phyloP scores from a whole-genome alignment of 2,888 invertebrate genomes.

The Coleophora flavipennella region DNA sequence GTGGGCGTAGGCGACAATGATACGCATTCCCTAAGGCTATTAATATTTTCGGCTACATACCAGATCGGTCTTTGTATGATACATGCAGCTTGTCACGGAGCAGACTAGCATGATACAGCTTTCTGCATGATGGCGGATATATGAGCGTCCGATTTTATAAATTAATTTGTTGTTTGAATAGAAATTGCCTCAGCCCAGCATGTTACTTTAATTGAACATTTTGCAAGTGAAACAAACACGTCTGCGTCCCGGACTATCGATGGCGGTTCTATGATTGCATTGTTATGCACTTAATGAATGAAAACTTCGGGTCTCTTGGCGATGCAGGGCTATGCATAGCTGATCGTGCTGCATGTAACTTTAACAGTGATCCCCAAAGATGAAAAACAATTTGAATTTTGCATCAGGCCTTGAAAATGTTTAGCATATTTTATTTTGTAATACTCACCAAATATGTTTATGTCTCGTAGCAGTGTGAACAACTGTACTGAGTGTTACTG shows the following conservation, averaged over 20 bases:
- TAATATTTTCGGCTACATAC: slow-evolving; percentile 18
- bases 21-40: slow-evolving; percentile 21
- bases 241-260: slow-evolving; percentile 19
- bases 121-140: slow-evolving; percentile 63
- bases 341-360: slow-evolving; percentile 63
- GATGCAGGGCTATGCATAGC: slow-evolving; percentile 37
- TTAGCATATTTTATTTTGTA: slow-evolving; percentile 19
- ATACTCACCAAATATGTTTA: slow-evolving; percentile 21
- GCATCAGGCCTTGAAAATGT: slow-evolving; percentile 37
- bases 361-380: slow-evolving; percentile 46
- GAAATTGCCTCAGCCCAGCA: slow-evolving; percentile 68
- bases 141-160: slow-evolving; percentile 57
- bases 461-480: slow-evolving; percentile 27
- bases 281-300: slow-evolving; percentile 45
- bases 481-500: slow-evolving; percentile 25
- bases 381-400: slow-evolving; percentile 44
- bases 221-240: slow-evolving; percentile 34
- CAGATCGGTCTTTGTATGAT: slow-evolving; percentile 21
- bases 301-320: slow-evolving; percentile 30
- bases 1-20: slow-evolving; percentile 14
- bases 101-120: slow-evolving; percentile 66
- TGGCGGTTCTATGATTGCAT: slow-evolving; percentile 39
- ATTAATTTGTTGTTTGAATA: slow-evolving; percentile 63
- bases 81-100: slow-evolving; percentile 48
- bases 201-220: slow-evolving; percentile 52